phyloP scores from a whole-genome alignment of 2,797 vertebrate species.

The Semaprochilodus insignis region DNA sequence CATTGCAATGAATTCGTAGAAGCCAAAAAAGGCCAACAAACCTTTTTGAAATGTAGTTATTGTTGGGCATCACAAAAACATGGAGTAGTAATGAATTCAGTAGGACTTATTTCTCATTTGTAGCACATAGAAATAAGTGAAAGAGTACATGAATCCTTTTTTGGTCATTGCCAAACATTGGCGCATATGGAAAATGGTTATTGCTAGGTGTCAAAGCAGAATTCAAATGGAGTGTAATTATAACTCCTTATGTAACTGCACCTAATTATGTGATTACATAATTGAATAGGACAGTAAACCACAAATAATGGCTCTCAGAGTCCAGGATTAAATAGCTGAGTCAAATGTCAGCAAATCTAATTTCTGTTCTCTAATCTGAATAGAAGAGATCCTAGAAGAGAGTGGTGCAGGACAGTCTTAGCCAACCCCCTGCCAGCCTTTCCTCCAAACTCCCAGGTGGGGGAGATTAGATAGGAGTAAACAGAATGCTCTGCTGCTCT shows the following conservation, averaged over 20 bases:
- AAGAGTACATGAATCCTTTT: too few species aligned
- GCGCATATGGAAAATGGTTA: too few species aligned
- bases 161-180: too few species aligned
- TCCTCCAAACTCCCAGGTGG: constrained; percentile 38
- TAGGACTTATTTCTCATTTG: background rate
- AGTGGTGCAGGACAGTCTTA: background rate
- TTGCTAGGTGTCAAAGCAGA: too few species aligned
- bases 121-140: background rate
- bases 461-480: constrained; percentile 62
- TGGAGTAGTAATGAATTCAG: background rate
- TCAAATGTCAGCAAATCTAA: background rate
- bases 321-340: background rate
- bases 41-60: background rate
- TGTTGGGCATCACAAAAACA: background rate
- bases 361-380: background rate
- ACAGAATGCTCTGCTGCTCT: constrained; percentile 60
- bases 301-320: background rate
- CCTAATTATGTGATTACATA: background rate
- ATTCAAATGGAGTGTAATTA: background rate
- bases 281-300: background rate
- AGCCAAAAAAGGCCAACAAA: background rate
- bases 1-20: background rate
- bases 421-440: background rate
- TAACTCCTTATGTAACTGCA: background rate
- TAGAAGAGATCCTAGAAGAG: background rate